These are phyloP conservation scores for Chascanopsetta lugubris DNA, from an alignment of 2,113 vertebrate species.

Conservation along the genomic window DNA sequence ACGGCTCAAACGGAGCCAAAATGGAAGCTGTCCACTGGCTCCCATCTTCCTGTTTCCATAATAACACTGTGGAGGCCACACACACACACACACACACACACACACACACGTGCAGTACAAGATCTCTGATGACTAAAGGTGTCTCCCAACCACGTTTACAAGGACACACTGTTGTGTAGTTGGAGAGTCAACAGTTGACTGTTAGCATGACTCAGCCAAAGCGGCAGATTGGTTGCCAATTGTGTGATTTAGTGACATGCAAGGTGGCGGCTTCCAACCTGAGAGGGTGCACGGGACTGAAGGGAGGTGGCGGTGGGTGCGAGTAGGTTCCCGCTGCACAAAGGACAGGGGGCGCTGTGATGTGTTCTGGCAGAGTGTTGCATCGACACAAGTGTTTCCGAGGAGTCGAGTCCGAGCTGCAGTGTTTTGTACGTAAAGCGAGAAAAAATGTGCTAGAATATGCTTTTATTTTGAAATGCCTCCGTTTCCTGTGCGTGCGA, in stretches of 20 bases:
- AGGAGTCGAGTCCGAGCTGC: too few species aligned
- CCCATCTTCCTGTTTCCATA: slow-evolving; percentile 44
- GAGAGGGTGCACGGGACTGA: not conserved
- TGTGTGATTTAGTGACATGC: not conserved
- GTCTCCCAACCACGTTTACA: slow-evolving; percentile 1
- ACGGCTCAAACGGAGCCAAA: slow-evolving; percentile 19
- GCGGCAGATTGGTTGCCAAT: not conserved
- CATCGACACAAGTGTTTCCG: too few species aligned
- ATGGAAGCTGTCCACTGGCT: slow-evolving; percentile 39
- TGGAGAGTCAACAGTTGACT: not conserved
- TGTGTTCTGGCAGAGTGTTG: too few species aligned
- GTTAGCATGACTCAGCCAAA: not conserved
- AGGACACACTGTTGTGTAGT: slow-evolving; percentile 2
- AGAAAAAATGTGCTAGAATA: too few species aligned
- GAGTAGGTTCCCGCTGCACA: slow-evolving; percentile 14
- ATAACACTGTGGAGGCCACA: slow-evolving; percentile 30
- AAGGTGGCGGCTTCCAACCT: not conserved
- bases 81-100: too few species aligned
- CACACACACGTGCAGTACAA: too few species aligned
- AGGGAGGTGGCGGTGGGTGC: not conserved
- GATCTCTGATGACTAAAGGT: slow-evolving; percentile 50
- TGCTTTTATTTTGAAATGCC: too few species aligned
- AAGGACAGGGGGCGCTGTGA: slow-evolving; percentile 9
- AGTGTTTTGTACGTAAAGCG: too few species aligned
- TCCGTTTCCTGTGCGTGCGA: too few species aligned